Evolutionary conservation across 2,797 vertebrate genomes (phyloP), one percentile per base, ranked within the genome.

Genomic region (Takifugu rubripes): DNA sequence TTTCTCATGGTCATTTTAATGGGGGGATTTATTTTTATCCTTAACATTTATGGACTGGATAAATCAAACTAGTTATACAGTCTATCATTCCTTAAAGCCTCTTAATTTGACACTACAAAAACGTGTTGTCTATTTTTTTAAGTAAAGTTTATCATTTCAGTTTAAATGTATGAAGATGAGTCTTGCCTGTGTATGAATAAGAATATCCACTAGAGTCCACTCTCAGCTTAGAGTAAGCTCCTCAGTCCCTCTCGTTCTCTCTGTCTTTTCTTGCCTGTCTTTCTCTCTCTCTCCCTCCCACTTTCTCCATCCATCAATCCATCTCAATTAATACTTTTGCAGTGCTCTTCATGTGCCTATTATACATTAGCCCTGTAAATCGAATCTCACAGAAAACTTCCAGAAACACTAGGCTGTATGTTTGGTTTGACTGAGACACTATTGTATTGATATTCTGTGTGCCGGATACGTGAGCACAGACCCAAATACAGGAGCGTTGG

Each of bases 291-390:
- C 50, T 49, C 25, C 52, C 56, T 56, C 14, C 52, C 65, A 46
- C 55, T 42, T 66, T 62, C 64, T 71, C 70, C 64, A 73, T 61
- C 53, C 25, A 71, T 83, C 67, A 64, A 68, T 89, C 79, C 76
- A 84, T 90, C 83, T 88, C 85, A 86, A 86, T 89, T 88, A 90
- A 88, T 85, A 81, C 72, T 65, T 70, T 76, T 69, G 75, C 79
- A 74, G 79, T 83, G 81, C 83, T 82, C 77, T 81, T 81, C 64
- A 59, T 83, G 74, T 71, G 72, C 73, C 74, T 81, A 80, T 88
- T 84, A 87, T 86, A 87, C 81, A 84, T 85, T 82, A 87, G 77
- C 82, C 78, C 81, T 84, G 70, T 80, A 78, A 84, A 89, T 86
- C 77, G 59, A 85, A 84, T 86, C 83, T 84, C 81, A 81, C 75